A percentile compares a stretch with the other conserved stretches of the same genome.
Evolutionary conservation across 2,888 invertebrate species (phyloP).

Genomic region (Tenthredo scrophulariae): DNA sequence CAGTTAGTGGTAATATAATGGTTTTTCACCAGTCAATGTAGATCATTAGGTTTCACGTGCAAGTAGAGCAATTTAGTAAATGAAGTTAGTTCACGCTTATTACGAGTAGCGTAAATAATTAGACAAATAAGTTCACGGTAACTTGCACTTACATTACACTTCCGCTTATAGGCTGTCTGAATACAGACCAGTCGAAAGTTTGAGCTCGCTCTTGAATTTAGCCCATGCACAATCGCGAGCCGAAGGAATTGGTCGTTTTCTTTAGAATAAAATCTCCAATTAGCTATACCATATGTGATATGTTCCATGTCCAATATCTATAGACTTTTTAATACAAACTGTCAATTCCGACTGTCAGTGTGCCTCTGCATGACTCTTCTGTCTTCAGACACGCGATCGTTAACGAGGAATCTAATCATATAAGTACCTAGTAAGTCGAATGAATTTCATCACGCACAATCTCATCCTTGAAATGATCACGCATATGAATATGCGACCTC

Average conservation of each 20-base stretch:
- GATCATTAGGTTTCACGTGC: neutral
- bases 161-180: neutral
- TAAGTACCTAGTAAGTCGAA: neutral
- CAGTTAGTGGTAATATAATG: neutral
- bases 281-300: neutral
- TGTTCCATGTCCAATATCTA: neutral
- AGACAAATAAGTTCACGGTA: slow-evolving; percentile 4
- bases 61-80: neutral
- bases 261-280: neutral
- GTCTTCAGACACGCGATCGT: neutral
- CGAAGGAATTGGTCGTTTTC: neutral
- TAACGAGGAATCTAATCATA: neutral
- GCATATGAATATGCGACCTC: neutral
- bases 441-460: slow-evolving; percentile 28
- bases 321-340: neutral
- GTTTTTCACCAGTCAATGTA: neutral
- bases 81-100: neutral
- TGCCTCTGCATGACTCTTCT: neutral
- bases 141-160: neutral
- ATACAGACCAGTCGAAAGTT: neutral
- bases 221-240: neutral
- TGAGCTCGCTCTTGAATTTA: neutral
- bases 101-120: slow-evolving; percentile 1
- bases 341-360: neutral
- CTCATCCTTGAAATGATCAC: neutral